Conservation (phyloP, 2,113 vertebrate species). For the Varanus salvator region DNA sequence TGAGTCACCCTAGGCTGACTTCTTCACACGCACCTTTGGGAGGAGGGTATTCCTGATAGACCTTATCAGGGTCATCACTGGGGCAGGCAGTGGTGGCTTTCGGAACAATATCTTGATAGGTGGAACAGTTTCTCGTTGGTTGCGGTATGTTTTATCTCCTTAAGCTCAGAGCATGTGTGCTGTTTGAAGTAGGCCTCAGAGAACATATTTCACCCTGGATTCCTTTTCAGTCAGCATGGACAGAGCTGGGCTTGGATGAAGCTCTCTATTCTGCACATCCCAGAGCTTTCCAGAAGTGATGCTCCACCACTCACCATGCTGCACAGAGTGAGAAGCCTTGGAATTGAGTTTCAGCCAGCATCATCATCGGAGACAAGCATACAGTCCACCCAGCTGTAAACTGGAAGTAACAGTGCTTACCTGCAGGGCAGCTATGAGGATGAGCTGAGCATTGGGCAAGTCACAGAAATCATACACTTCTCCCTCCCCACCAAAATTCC, state of each 20-base stretch:
- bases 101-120: not conserved
- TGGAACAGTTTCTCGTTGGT: not conserved
- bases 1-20: not conserved
- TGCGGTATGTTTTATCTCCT: constrained; percentile 8
- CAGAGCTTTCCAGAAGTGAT: not conserved
- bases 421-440: not conserved
- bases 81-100: not conserved
- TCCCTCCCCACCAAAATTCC: not conserved
- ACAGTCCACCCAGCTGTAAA: not conserved
- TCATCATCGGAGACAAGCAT: not conserved
- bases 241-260: not conserved
- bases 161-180: not conserved
- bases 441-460: no score
- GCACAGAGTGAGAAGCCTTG: not conserved
- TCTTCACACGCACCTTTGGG: not conserved
- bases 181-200: not conserved
- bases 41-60: not conserved
- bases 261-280: not conserved
- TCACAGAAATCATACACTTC: not conserved
- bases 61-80: constrained; percentile 7
- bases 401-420: not conserved
- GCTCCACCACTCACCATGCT: not conserved
- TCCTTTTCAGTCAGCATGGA: not conserved
- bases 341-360: not conserved
- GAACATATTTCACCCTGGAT: not conserved